Evolutionary conservation across 1,140 invertebrate species (phyloP).

Genomic region (Asbolus verrucosus): DNA sequence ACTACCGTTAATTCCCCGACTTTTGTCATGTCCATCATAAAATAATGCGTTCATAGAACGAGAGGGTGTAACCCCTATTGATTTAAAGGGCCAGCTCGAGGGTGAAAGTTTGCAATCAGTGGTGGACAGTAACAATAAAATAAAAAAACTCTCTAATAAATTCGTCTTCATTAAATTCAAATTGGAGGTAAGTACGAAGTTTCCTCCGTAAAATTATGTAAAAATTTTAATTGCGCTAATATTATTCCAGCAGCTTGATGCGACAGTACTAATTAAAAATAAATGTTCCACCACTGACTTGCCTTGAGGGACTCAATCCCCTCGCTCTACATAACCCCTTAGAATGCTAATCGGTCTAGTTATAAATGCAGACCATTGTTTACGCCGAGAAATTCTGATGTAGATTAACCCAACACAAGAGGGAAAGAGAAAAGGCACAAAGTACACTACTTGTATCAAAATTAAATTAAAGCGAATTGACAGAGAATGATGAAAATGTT

Average conservation of each 20-base stretch:
- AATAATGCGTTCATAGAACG: conserved; percentile 41
- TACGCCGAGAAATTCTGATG: conserved; percentile 41
- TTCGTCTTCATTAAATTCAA: neutral
- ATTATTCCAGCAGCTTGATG: conserved; percentile 29
- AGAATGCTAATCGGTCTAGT: conserved; percentile 50
- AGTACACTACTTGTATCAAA: conserved; percentile 1
- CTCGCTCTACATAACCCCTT: conserved; percentile 43
- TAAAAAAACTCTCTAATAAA: conserved; percentile 17
- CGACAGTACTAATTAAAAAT: conserved; percentile 42
- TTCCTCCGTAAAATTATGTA: conserved; percentile 3
- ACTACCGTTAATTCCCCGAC: conserved; percentile 33
- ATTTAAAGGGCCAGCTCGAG: conserved; percentile 51
- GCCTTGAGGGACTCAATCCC: conserved; percentile 37
- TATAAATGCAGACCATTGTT: conserved; percentile 49
- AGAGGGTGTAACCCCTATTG: conserved; percentile 54
- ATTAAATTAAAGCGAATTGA: conserved; percentile 17
- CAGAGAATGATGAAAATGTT: neutral
- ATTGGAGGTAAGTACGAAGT: neutral
- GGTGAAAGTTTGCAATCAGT: conserved; percentile 49
- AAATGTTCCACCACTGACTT: conserved; percentile 42
- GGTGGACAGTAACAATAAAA: conserved; percentile 22
- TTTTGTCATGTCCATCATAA: conserved; percentile 44
- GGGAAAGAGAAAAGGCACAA: conserved; percentile 2
- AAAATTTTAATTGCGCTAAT: conserved; percentile 35
- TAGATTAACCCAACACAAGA: conserved; percentile 11